Conservation (phyloP, 2,797 vertebrate genomes). For the Pagetopsis macropterus region DNA sequence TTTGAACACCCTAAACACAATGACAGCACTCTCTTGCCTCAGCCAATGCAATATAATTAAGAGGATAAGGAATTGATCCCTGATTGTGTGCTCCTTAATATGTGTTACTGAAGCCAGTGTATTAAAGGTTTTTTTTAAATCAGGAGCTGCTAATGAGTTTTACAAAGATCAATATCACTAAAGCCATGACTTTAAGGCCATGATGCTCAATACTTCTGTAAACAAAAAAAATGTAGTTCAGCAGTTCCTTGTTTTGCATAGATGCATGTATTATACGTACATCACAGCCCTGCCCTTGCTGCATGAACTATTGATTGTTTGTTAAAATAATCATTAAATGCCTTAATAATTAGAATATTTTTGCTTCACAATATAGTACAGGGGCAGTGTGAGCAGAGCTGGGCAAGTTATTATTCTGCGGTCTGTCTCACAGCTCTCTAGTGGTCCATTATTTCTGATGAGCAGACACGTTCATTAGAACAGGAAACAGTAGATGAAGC, state of each 20-base stretch:
- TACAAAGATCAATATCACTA: constrained; percentile 76
- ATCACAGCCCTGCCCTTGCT: background rate
- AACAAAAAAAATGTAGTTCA: constrained; percentile 32
- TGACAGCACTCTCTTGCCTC: constrained; percentile 61
- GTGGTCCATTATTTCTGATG: constrained; percentile 80
- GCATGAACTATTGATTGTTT: constrained; percentile 38
- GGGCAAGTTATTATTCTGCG: constrained; percentile 56
- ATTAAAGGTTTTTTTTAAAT: constrained; percentile 74
- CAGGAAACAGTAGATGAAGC: constrained; percentile 66
- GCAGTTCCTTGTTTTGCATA: constrained; percentile 16
- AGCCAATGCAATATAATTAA: constrained; percentile 81
- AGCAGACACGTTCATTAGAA: constrained; percentile 75
- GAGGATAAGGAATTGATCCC: constrained; percentile 79
- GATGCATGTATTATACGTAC: background rate
- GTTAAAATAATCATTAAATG: constrained; percentile 38
- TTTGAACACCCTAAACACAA: constrained; percentile 60
- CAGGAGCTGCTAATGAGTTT: constrained; percentile 79
- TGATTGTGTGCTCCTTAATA: constrained; percentile 78
- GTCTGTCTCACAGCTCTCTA: constrained; percentile 66
- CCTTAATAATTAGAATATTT: constrained; percentile 60
- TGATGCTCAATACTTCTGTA: constrained; percentile 32
- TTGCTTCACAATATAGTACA: constrained; percentile 49
- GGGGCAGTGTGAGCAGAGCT: constrained; percentile 44
- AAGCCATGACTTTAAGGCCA: constrained; percentile 58
- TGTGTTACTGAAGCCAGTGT: constrained; percentile 78